Base-by-base conservation (phyloP, 1,140 invertebrate genomes). In the Spodoptera frugiperda region DNA sequence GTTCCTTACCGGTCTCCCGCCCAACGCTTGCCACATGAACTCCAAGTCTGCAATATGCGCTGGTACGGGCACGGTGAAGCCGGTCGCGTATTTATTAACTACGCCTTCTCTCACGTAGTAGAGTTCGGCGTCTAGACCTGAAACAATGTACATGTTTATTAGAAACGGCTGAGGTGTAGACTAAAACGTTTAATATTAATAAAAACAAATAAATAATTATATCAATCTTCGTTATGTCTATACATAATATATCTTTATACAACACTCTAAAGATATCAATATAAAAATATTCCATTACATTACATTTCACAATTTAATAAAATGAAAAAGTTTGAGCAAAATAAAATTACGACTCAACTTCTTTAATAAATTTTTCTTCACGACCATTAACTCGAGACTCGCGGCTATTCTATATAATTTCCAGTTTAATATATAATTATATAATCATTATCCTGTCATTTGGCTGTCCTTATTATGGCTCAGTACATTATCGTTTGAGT, bases 41-140 rank as follows among this genome's bases (percentile, higher is more conserved):
- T 97, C 96, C 72, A 98, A 95, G 83, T 98, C 96, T 10, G 96
- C 96, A 46, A 98, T 96, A 84, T 97, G 96, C 2, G 97, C 96
- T 12, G 96, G 96, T 49, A 98, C 96, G 2, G 97, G 96, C 1
- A 99, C 96, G 53, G 96, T 96, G 90, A 98, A 99, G 85, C 97
- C 96, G 91, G 98, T 97, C 5, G 98, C 98, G 89, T 98, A 98
- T 39, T 96, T 96, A 94, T 98, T 98, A 84, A 98, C 96, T 67
- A 97, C 96, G 51, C 98, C 98, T 84, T 98, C 97, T 74, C 97
- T 94, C 5, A 98, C 97, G 90, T 98, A 98, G 93, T 96, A 98
- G 85, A 98, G 91, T 90, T 98, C 97, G 2, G 97, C 96, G 74
- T 97, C 95, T 78, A 98, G 94, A 78, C 98, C 98, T 98, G 95